Conservation (phyloP, 2,888 invertebrate genomes). For the Phengaris alcon region DNA sequence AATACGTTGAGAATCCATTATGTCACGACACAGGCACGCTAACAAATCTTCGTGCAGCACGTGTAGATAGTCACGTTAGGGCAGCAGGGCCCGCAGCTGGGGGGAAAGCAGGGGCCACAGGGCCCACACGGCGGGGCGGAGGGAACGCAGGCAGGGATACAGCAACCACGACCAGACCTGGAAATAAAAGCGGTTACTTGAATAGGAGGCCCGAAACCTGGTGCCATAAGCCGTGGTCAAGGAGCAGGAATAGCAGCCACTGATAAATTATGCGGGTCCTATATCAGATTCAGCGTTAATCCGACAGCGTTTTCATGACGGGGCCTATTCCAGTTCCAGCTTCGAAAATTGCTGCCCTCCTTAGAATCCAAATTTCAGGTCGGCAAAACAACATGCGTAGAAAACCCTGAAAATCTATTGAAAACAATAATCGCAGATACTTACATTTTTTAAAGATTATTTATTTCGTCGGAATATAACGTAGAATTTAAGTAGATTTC, state of each 20-base stretch:
- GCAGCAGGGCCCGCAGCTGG: conserved; percentile 52
- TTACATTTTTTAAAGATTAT: neutral
- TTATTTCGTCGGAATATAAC: neutral
- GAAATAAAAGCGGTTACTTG: conserved; percentile 30
- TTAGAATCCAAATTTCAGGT: too few species aligned
- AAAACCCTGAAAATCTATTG: neutral
- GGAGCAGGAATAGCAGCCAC: too few species aligned
- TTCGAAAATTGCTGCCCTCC: neutral
- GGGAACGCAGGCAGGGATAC: conserved; percentile 45
- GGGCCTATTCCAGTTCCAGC: neutral
- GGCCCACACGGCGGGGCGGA: conserved; percentile 56
- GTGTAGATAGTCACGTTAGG: conserved; percentile 68
- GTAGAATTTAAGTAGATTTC: conserved; percentile 20
- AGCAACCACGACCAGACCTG: conserved; percentile 48
- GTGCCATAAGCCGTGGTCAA: too few species aligned
- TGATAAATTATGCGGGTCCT: too few species aligned
- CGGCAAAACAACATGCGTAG: neutral
- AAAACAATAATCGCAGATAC: neutral
- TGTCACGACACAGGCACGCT: conserved; percentile 29
- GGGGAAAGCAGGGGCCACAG: conserved; percentile 43
- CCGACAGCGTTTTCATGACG: neutral
- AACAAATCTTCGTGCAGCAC: conserved; percentile 72
- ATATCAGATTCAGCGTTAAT: neutral
- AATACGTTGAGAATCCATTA: neutral
- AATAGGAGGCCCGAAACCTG: too few species aligned